A percentile compares a stretch with the other conserved stretches of the same genome.
Conservation (phyloP, 2,888 invertebrate genomes). For the Philhelius pedissequus region DNA sequence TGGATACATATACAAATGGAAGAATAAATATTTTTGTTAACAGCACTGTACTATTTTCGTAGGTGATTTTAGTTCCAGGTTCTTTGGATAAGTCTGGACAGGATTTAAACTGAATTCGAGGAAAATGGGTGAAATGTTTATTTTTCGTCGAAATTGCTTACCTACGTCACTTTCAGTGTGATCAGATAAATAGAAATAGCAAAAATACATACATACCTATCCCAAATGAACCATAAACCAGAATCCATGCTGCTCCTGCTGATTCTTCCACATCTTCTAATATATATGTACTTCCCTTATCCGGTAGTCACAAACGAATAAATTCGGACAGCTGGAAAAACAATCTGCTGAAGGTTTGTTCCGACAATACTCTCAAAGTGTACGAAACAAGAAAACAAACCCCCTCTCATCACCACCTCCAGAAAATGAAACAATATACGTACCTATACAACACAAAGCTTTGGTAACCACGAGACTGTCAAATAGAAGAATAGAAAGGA, state of each 20-base stretch:
- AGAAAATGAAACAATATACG: not conserved
- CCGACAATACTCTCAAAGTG: conserved; percentile 17
- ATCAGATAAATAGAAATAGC: conserved; percentile 52
- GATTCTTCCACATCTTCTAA: not conserved
- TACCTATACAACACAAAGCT: not conserved
- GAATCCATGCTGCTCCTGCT: not conserved
- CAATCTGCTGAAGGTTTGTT: conserved; percentile 45
- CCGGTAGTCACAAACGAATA: conserved; percentile 56
- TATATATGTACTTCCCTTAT: not conserved
- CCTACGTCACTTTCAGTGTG: conserved; percentile 54
- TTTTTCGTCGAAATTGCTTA: conserved; percentile 46
- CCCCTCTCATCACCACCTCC: not conserved
- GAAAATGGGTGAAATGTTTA: conserved; percentile 29
- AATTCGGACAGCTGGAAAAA: conserved; percentile 65
- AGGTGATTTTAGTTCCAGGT: not conserved
- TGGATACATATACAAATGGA: no score
- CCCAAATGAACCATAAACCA: conserved; percentile 33
- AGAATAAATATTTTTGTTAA: not conserved
- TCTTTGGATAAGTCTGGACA: not conserved
- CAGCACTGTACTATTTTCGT: not conserved
- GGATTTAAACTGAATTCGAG: conserved; percentile 5
- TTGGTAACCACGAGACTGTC: conserved; percentile 1
- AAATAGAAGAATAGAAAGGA: conserved; percentile 10
- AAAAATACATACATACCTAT: no score
- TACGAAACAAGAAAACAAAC: not conserved